phyloP scores from a whole-genome alignment of 2,797 vertebrate genomes.

The Liasis olivaceus region DNA sequence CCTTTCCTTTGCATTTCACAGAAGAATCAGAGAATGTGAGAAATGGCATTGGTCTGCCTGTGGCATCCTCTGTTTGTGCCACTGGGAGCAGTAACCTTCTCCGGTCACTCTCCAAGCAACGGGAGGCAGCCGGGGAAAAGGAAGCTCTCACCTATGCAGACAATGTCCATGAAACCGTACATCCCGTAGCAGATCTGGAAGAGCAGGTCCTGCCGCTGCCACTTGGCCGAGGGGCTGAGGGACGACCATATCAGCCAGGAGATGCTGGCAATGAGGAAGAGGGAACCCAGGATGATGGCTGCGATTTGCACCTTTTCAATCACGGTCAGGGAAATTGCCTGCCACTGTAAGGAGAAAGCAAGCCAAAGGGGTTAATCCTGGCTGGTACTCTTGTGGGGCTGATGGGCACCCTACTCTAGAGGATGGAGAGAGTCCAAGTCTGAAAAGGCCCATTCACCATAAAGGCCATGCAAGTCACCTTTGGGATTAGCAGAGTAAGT shows the following conservation, averaged over 20 bases:
- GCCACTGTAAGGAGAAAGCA: constrained; percentile 80
- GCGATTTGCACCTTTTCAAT: constrained; percentile 96
- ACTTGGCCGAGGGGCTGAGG: constrained; percentile 92
- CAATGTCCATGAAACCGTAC: constrained; percentile 96
- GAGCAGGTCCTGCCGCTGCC: constrained; percentile 94
- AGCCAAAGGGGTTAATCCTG: not conserved
- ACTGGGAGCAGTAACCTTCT: not conserved
- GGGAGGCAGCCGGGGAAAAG: not conserved
- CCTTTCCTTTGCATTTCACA: not conserved
- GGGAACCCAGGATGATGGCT: constrained; percentile 90
- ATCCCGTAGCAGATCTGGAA: constrained; percentile 97
- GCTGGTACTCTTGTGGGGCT: not conserved
- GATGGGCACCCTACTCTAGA: not conserved
- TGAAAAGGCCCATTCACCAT: not conserved
- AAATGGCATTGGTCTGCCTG: not conserved
- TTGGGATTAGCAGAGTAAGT: not conserved
- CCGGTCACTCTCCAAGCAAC: not conserved
- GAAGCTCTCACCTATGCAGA: constrained; percentile 87
- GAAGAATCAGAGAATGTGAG: not conserved
- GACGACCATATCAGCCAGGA: constrained; percentile 97
- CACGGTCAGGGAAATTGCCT: constrained; percentile 93
- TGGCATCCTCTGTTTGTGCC: not conserved
- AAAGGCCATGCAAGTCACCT: not conserved
- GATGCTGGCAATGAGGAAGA: constrained; percentile 95
- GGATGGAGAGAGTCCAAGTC: not conserved